These are phyloP conservation scores for Spinibarbus caldwelli DNA, from an alignment of 2,797 vertebrate genomes.

Conservation along the genomic window DNA sequence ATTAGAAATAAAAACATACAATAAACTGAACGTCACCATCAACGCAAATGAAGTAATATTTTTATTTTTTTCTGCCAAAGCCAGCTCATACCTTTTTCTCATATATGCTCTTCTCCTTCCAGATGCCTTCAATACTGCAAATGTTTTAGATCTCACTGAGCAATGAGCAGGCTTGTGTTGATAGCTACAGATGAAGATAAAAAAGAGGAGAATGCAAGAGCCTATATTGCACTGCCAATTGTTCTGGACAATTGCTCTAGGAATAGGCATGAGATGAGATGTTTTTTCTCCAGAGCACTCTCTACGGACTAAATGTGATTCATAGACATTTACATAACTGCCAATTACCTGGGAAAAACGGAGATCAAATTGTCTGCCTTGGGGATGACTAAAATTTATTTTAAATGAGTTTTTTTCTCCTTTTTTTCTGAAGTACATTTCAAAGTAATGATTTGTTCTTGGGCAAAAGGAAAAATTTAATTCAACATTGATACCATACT, in stretches of 20 bases:
- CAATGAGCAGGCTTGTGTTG: background rate
- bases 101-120: background rate
- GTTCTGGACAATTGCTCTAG: conserved; percentile 7
- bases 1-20: background rate
- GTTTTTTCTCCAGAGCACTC: background rate
- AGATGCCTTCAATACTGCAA: background rate
- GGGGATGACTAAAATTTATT: conserved; percentile 2
- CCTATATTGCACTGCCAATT: background rate
- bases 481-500: background rate
- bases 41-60: background rate
- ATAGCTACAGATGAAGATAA: background rate
- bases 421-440: background rate
- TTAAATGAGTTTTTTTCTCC: background rate
- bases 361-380: background rate
- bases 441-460: background rate
- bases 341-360: background rate
- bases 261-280: conserved; percentile 24
- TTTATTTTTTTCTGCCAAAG: background rate
- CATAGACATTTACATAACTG: conserved; percentile 12
- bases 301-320: conserved; percentile 6
- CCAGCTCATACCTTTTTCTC: background rate
- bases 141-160: background rate
- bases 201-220: background rate
- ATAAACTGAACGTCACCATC: background rate
- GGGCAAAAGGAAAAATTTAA: background rate